These are phyloP conservation scores for Cerastis rubricosa DNA, from an alignment of 2,888 invertebrate species.

Conservation along the genomic window DNA sequence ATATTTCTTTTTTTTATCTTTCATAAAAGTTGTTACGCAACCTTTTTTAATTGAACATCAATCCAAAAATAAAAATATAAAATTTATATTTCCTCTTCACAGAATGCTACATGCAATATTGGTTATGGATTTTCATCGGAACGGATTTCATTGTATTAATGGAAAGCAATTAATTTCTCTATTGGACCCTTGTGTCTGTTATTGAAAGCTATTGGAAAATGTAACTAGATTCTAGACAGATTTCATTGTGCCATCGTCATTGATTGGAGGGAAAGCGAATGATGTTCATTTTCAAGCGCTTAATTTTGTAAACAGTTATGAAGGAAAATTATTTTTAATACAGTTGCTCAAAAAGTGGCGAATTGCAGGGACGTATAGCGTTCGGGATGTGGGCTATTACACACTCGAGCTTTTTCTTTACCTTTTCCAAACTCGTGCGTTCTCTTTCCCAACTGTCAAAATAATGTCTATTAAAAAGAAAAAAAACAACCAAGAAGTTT, in stretches of 20 bases:
- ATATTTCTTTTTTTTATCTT: neutral
- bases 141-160: slow-evolving; percentile 35
- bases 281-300: neutral
- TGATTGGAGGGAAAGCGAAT: slow-evolving; percentile 22
- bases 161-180: slow-evolving; percentile 55
- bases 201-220: slow-evolving; percentile 43
- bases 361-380: too few relatives aligned
- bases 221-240: slow-evolving; percentile 27
- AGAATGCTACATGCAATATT: slow-evolving; percentile 28
- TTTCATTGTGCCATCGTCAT: slow-evolving; percentile 26
- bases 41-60: neutral
- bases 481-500: too few relatives aligned
- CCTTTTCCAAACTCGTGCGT: too few relatives aligned
- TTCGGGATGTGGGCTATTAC: too few relatives aligned
- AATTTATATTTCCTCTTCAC: slow-evolving; percentile 16
- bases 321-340: too few relatives aligned
- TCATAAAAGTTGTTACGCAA: neutral
- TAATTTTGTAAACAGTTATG: slow-evolving; percentile 3
- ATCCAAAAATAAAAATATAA: slow-evolving; percentile 1
- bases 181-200: slow-evolving; percentile 31
- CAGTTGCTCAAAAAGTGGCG: too few relatives aligned
- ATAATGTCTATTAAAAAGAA: too few relatives aligned
- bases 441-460: too few relatives aligned
- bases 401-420: too few relatives aligned
- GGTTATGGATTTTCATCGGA: slow-evolving; percentile 37